Evolutionary conservation across 92 coral and sea anemone species (phyloP), one percentile per base, ranked within the genome.

Genomic region (Porites divaricata): DNA sequence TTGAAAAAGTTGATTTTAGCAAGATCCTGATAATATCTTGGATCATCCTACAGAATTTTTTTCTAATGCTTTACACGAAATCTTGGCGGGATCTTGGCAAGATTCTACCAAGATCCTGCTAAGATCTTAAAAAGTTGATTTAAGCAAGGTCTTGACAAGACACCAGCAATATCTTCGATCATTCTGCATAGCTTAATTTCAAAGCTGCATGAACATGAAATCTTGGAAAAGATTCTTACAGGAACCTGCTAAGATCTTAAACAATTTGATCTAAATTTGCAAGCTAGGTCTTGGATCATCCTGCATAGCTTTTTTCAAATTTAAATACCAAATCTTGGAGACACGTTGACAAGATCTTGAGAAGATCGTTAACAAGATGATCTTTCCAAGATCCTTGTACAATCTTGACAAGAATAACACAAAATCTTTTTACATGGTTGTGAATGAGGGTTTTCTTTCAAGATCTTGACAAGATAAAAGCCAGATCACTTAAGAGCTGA

Each of bases 401-500:
- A 28, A 72, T 50, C 77, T 41, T 49, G 63, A 45, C 62, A 20
- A 49, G 58, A 72, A n/a, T 21, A 49, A 7, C 21, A 41, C 22
- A 35, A 71, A 57, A 71, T 71, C 75, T 26, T 71, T 26, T 25
- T 71, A 20, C 53, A 10, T 71, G 20, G 6, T 59, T 68, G 57
- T 74, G 52, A 3, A 52, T 13, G 41, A 72, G 21, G 56, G 50
- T 19, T 72, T 49, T 0, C 21, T 72, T n/a, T 4, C 23, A 49
- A 72, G 24, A 52, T 72, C 77, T 72, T 72, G 77, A 72, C 77
- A 72, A 72, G 77, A 72, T 49, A 45, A 7, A 52, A 49, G 23
- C 77, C 50, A 72, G 35, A 28, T 2, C 35, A 28, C 35, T 28
- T 4, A 28, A 28, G 35, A 28, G 1, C 35, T 28, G 4, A 28